phyloP scores from a whole-genome alignment of 2,113 vertebrate species.

The Uria lomvia region DNA sequence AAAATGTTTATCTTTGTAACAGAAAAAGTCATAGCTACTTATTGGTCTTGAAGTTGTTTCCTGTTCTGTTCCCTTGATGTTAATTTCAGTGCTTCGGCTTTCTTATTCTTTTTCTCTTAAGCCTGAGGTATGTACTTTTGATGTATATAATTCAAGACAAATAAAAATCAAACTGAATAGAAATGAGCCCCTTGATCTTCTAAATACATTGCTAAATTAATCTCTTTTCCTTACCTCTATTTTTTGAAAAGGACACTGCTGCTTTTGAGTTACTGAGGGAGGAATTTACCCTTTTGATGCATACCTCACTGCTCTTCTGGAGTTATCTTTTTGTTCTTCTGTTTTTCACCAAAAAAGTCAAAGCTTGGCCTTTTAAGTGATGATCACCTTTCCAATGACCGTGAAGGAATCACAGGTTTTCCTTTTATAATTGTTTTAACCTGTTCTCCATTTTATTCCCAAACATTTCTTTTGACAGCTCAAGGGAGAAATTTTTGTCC shows the following conservation, averaged over 20 bases:
- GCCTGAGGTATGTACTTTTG: background rate
- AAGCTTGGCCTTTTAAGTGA: background rate
- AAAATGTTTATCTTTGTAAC: conserved; percentile 58
- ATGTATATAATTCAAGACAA: conserved; percentile 22
- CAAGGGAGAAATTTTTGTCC: background rate
- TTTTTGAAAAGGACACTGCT: background rate
- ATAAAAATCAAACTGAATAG: conserved; percentile 24
- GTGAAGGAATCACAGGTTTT: background rate
- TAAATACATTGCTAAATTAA: conserved; percentile 7
- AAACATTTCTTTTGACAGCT: background rate
- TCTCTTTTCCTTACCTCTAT: background rate
- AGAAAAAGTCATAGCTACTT: conserved; percentile 48
- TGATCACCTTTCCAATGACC: background rate
- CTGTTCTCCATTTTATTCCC: background rate
- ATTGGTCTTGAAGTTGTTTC: conserved; percentile 45
- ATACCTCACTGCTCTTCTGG: background rate
- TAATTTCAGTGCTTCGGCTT: background rate
- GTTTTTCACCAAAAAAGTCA: background rate
- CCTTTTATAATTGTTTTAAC: background rate
- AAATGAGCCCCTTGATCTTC: conserved; percentile 18
- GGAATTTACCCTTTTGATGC: background rate
- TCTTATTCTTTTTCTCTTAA: background rate
- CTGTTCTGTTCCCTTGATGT: conserved; percentile 1
- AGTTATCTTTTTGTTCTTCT: background rate
- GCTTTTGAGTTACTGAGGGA: background rate